A percentile compares a stretch with the other conserved stretches of the same genome.
Evolutionary conservation across 2,888 invertebrate genomes (phyloP).

Genomic region (Terebella lapidaria): DNA sequence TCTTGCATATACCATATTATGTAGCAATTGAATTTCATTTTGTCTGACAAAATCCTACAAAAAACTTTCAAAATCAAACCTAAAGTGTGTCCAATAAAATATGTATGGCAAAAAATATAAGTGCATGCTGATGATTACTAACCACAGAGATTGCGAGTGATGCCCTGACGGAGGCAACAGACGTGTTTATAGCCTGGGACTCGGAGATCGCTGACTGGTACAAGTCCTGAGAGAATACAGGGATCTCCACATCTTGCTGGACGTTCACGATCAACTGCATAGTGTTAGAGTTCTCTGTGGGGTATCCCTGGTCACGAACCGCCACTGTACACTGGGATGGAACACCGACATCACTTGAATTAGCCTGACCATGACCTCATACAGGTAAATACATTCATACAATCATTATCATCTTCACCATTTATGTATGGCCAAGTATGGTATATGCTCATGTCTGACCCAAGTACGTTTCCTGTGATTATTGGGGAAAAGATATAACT

Average conservation of each 20-base stretch:
- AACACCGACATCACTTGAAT: not conserved
- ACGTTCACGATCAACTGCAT: constrained; percentile 35
- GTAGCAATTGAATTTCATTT: too few species aligned
- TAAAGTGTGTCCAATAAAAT: too few species aligned
- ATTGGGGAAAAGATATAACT: too few species aligned
- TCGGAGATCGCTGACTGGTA: constrained; percentile 26
- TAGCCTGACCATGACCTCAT: not conserved
- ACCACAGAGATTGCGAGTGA: constrained; percentile 6
- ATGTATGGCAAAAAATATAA: too few species aligned
- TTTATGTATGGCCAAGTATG: too few species aligned
- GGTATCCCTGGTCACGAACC: constrained; percentile 24
- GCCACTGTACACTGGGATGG: constrained; percentile 15
- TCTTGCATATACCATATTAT: too few species aligned
- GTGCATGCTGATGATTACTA: too few species aligned
- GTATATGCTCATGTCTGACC: too few species aligned
- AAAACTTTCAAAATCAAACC: too few species aligned
- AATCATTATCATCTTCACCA: too few species aligned
- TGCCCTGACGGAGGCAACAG: constrained; percentile 27
- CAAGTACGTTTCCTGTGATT: too few species aligned
- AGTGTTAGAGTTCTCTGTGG: constrained; percentile 28
- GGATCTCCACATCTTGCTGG: constrained; percentile 31
- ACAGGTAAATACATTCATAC: not conserved
- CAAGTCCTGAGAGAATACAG: constrained; percentile 27
- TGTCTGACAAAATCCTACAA: too few species aligned
- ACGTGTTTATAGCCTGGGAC: constrained; percentile 22